Evolutionary conservation across 2,888 invertebrate genomes (phyloP), one percentile per base, ranked within the genome.

Genomic region (Junonia oenone): DNA sequence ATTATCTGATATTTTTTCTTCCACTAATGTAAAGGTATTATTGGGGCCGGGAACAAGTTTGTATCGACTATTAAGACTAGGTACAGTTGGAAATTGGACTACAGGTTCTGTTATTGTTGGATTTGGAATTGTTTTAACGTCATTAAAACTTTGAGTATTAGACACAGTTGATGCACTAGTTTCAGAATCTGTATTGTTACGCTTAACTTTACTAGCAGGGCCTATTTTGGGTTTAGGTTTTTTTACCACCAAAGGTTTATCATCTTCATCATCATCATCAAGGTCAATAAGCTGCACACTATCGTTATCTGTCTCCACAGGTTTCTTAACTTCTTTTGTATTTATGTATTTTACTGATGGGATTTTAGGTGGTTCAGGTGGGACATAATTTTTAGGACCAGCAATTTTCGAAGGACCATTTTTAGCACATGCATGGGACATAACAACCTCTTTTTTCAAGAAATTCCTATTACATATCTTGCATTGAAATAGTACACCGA

Each of bases 381-480:
- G 66, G 19, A 69, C 66, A 22, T 69, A 55, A 19, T 64, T 69
- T 59, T 76, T 78, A 17, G 69, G 68, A 35, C 73, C 64, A 58
- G 80, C 76, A 45, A 72, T 51, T 69, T 85, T 88, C 14, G 78
- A 75, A 11, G 71, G 68, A 55, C 81, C 82, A 63, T 74, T 83
- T 73, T 83, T 89, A 26, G 90, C 83, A 69, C 90, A 91, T 37
- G 75, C 81, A 58, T 91, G 91, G 56, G 75, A 71, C 66, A 78
- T 63, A 0, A 90, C 82, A 2, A 84, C 80, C 49, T 87, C 82
- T 65, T 83, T 83, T 58, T 81, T 86, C 3, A 90, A 66, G 61
- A 91, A 89, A 59, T 90, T 88, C 62, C 87, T 79, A 58, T 85
- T 86, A 59, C 91, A 91, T 15, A 89, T 64, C 64, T 82, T 83